phyloP scores from a whole-genome alignment of 1,140 invertebrate genomes.

The Zeugodacus cucurbitae region DNA sequence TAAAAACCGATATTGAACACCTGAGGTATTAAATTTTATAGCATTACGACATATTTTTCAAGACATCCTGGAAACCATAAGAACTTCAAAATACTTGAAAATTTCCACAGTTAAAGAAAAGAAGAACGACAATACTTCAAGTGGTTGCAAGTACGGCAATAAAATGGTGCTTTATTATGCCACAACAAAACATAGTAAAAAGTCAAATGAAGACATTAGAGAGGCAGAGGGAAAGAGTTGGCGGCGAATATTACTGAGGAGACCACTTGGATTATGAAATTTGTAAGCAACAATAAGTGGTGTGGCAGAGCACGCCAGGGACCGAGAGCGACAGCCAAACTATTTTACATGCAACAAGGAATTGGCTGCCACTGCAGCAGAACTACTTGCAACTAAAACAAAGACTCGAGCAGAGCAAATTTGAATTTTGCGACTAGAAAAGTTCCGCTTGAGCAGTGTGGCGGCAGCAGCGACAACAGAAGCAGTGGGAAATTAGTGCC shows the following conservation, averaged over 20 bases:
- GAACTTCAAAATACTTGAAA: neutral
- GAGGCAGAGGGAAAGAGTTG: neutral
- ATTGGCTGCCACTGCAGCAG: neutral
- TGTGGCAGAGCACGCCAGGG: neutral
- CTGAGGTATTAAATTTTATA: too few relatives aligned
- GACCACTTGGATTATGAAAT: neutral
- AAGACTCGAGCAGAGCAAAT: neutral
- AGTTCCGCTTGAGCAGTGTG: neutral
- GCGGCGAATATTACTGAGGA: neutral
- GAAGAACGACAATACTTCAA: neutral
- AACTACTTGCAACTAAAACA: constrained; percentile 29
- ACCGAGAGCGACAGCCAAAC: neutral
- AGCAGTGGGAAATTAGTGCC: neutral
- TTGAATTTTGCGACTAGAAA: constrained; percentile 8
- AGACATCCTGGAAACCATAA: neutral
- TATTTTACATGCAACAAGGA: neutral
- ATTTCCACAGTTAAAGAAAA: neutral
- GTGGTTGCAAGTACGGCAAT: neutral
- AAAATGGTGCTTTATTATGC: neutral
- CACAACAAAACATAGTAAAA: neutral
- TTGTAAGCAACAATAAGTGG: neutral
- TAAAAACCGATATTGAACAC: too few relatives aligned
- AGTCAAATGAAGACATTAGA: neutral
- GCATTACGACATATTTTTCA: neutral
- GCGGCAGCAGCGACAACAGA: neutral